phyloP scores from a whole-genome alignment of 2,888 invertebrate genomes.

The Aquatica leii region DNA sequence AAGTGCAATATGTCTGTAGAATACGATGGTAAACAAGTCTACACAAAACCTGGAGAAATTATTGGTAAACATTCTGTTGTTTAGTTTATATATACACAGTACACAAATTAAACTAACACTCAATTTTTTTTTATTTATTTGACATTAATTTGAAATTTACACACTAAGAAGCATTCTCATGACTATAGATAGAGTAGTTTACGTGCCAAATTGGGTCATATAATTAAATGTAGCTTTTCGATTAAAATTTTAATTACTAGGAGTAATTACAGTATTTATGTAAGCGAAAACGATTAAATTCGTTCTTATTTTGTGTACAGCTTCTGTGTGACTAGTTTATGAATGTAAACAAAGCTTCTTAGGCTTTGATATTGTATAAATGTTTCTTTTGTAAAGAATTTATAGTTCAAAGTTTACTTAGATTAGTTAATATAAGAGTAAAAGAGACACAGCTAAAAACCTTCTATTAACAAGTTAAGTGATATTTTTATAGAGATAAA shows the following conservation, averaged over 20 bases:
- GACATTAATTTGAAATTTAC: not conserved
- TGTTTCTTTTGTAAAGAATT: slow-evolving; percentile 35
- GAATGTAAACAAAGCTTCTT: slow-evolving; percentile 27
- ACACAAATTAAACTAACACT: not conserved
- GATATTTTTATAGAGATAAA: slow-evolving; percentile 23
- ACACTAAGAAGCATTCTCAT: not conserved
- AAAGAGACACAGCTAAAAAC: not conserved
- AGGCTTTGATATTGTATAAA: slow-evolving; percentile 33
- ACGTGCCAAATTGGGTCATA: not conserved
- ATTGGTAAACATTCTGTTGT: slow-evolving; percentile 93
- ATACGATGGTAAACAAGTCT: slow-evolving; percentile 82
- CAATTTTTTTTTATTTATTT: slow-evolving; percentile 1
- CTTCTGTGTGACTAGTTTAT: slow-evolving; percentile 25
- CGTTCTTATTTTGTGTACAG: slow-evolving; percentile 22
- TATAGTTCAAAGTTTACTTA: slow-evolving; percentile 27
- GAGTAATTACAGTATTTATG: slow-evolving; percentile 1
- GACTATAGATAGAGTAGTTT: slow-evolving; percentile 4
- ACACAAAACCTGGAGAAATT: slow-evolving; percentile 83
- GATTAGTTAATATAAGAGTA: slow-evolving; percentile 17
- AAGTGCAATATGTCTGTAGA: slow-evolving; percentile 82
- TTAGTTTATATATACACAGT: slow-evolving; percentile 54
- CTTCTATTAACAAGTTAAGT: slow-evolving; percentile 1
- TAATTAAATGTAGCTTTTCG: not conserved
- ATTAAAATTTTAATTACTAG: slow-evolving; percentile 1
- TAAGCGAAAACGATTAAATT: not conserved